A percentile compares a stretch with the other conserved stretches of the same genome.
Conservation (phyloP, 2,113 vertebrate species). For the Lontra canadensis region DNA sequence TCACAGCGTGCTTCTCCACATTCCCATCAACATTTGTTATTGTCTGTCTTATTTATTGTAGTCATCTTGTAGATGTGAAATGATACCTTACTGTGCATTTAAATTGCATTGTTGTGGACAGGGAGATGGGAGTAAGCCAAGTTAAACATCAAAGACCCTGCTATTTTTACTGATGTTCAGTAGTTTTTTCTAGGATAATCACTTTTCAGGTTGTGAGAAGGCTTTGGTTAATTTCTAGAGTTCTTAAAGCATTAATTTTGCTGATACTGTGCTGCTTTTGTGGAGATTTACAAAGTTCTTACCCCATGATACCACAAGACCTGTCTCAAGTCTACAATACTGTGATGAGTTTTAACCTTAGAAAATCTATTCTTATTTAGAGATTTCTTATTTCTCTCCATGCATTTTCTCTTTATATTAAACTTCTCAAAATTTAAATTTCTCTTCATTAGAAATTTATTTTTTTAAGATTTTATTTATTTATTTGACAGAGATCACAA, state of each 20-base stretch:
- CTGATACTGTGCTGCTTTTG: neutral
- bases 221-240: neutral
- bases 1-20: neutral
- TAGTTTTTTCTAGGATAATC: neutral
- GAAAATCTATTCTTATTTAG: neutral
- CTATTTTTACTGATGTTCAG: neutral
- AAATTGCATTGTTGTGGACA: neutral
- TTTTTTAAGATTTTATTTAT: neutral
- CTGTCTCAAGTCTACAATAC: neutral
- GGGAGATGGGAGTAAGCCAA: neutral
- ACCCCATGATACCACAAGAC: neutral
- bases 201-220: neutral
- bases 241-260: neutral
- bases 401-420: neutral
- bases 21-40: neutral
- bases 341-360: neutral
- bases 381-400: neutral
- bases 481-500: too few relatives aligned
- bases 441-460: slow-evolving; percentile 3
- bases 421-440: neutral
- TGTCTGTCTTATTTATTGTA: neutral
- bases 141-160: neutral
- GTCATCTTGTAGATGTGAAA: neutral
- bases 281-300: neutral
- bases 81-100: slow-evolving; percentile 13